Evolutionary conservation across 2,888 invertebrate genomes (phyloP).

Genomic region (Pantelozetes paolii): DNA sequence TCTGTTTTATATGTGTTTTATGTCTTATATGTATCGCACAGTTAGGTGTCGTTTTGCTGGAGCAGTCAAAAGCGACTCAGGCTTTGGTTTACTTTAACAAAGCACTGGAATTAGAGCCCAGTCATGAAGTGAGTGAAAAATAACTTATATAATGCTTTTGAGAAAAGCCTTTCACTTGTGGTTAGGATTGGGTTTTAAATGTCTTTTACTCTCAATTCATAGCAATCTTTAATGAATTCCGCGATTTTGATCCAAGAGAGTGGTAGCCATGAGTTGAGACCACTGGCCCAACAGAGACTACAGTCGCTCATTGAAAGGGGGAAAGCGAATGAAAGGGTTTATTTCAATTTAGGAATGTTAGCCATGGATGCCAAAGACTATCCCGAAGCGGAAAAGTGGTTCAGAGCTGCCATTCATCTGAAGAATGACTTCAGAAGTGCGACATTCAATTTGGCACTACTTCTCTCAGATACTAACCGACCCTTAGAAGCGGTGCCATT

Average conservation of each 20-base stretch:
- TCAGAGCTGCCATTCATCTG: conserved; percentile 70
- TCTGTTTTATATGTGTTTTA: not conserved
- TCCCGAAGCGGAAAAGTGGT: conserved; percentile 82
- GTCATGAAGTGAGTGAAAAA: conserved; percentile 62
- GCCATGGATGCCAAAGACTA: conserved; percentile 91
- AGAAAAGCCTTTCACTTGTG: not conserved
- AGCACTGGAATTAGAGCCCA: conserved; percentile 84
- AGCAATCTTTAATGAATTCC: conserved; percentile 78
- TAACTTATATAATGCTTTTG: not conserved
- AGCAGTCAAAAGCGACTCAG: conserved; percentile 84
- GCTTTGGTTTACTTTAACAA: conserved; percentile 87
- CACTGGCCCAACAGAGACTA: conserved; percentile 62
- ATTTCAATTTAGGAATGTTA: conserved; percentile 93
- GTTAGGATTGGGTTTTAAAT: not conserved
- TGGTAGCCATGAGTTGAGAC: conserved; percentile 71
- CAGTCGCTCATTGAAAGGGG: conserved; percentile 72
- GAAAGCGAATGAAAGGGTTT: conserved; percentile 77
- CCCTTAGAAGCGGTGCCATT: conserved; percentile 88
- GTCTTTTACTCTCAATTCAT: conserved; percentile 31
- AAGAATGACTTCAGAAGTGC: conserved; percentile 88
- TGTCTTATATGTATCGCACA: conserved; percentile 51
- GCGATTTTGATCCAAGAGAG: conserved; percentile 88
- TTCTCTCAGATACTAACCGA: conserved; percentile 79
- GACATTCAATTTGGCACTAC: conserved; percentile 84
- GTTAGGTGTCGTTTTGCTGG: conserved; percentile 89